These are phyloP conservation scores for Ephialtes manifestator DNA, from an alignment of 2,888 invertebrate species.

Conservation along the genomic window DNA sequence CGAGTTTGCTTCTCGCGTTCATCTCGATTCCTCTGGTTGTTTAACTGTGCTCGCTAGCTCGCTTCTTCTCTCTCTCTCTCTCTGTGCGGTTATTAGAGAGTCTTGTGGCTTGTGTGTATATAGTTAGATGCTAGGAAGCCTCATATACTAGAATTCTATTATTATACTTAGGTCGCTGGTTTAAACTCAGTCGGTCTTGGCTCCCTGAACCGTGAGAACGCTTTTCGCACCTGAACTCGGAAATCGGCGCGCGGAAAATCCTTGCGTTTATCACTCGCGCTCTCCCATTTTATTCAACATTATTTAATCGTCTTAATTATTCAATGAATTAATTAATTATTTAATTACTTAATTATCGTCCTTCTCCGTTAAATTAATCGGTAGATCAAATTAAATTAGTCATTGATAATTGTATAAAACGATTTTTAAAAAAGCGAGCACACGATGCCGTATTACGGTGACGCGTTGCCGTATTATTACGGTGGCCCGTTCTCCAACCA, in stretches of 20 bases:
- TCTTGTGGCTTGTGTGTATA: slow-evolving; percentile 58
- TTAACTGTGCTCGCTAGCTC: background rate
- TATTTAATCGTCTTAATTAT: no score
- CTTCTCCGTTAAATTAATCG: background rate
- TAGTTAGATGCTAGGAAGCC: slow-evolving; percentile 78
- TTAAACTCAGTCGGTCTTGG: slow-evolving; percentile 85
- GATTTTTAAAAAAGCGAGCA: slow-evolving; percentile 2
- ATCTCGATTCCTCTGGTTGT: slow-evolving; percentile 11
- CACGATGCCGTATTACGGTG: slow-evolving; percentile 84
- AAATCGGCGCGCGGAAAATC: slow-evolving; percentile 54
- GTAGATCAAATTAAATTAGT: no score
- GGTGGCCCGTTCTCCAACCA: slow-evolving; percentile 83
- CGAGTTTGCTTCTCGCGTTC: slow-evolving; percentile 25
- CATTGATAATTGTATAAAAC: no score
- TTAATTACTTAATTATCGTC: slow-evolving; percentile 13
- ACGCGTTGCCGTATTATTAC: slow-evolving; percentile 81
- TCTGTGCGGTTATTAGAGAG: slow-evolving; percentile 78
- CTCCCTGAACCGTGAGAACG: slow-evolving; percentile 85
- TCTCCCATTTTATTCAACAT: background rate
- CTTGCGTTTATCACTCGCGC: slow-evolving; percentile 38
- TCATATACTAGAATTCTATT: slow-evolving; percentile 85
- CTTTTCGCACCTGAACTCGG: slow-evolving; percentile 79
- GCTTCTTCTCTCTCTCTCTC: slow-evolving; percentile 57
- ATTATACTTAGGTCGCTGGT: slow-evolving; percentile 82
- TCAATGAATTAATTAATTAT: slow-evolving; percentile 18